Conservation (phyloP, 2,113 vertebrate genomes). For the cat (Felis catus) region DNA sequence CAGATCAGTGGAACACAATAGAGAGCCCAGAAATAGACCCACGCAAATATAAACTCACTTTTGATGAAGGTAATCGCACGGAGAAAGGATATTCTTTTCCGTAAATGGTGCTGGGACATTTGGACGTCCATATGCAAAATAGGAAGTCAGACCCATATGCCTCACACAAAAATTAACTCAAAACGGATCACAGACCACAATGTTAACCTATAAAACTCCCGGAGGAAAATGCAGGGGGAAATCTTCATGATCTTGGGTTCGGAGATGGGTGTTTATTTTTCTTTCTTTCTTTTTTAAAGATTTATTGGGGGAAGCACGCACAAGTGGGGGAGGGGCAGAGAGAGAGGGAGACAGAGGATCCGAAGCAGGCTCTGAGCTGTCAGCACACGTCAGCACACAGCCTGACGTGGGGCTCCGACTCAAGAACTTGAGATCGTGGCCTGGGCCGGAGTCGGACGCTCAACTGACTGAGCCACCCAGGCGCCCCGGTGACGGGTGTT, state of each 20-base stretch:
- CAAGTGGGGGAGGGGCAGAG: too few species aligned
- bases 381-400: too few species aligned
- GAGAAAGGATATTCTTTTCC: neutral
- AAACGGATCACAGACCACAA: neutral
- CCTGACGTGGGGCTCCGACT: too few species aligned
- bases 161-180: neutral
- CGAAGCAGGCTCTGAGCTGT: too few species aligned
- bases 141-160: neutral
- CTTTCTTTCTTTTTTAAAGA: too few species aligned
- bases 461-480: too few species aligned
- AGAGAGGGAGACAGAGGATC: too few species aligned
- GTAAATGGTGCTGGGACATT: neutral
- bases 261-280: neutral
- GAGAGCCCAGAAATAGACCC: neutral
- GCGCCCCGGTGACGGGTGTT: neutral
- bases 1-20: neutral
- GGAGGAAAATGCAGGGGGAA: neutral
- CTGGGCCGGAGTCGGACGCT: too few species aligned
- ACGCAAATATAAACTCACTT: neutral
- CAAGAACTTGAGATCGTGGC: too few species aligned
- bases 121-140: neutral
- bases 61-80: neutral
- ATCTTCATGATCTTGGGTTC: neutral
- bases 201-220: neutral
- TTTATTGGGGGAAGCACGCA: too few species aligned